phyloP scores from a whole-genome alignment of 2,888 invertebrate species.

The Oscheius sp. region DNA sequence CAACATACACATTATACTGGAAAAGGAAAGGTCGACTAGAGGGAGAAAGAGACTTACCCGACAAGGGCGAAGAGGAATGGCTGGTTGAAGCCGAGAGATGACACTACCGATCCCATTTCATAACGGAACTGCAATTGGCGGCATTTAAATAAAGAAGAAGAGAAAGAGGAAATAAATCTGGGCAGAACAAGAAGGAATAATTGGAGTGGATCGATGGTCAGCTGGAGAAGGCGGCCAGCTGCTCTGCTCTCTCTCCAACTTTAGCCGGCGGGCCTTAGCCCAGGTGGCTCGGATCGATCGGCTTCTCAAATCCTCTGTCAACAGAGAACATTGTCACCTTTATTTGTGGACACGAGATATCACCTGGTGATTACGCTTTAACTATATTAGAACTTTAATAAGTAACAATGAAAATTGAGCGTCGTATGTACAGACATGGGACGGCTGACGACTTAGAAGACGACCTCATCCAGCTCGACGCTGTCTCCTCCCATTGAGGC shows the following conservation, averaged over 20 bases:
- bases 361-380: slow-evolving; percentile 33
- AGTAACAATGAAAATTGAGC: slow-evolving; percentile 23
- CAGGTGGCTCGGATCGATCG: slow-evolving; percentile 15
- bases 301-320: not conserved
- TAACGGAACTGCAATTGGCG: not conserved
- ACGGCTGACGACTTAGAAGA: slow-evolving; percentile 38
- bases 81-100: slow-evolving; percentile 60
- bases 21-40: not conserved
- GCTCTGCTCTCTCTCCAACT: no score
- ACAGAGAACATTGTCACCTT: slow-evolving; percentile 18
- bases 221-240: no score
- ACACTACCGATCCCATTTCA: slow-evolving; percentile 58
- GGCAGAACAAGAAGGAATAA: no score
- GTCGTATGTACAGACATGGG: slow-evolving; percentile 28
- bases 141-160: not conserved
- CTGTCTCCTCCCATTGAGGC: slow-evolving; percentile 61
- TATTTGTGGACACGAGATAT: slow-evolving; percentile 24
- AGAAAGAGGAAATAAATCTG: not conserved
- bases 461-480: slow-evolving; percentile 61
- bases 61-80: slow-evolving; percentile 54
- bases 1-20: slow-evolving; percentile 56
- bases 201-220: no score
- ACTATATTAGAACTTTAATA: slow-evolving; percentile 27
- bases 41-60: slow-evolving; percentile 44
- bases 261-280: not conserved